Conservation (phyloP, 2,888 invertebrate species). For the Macrophya alboannulata region DNA sequence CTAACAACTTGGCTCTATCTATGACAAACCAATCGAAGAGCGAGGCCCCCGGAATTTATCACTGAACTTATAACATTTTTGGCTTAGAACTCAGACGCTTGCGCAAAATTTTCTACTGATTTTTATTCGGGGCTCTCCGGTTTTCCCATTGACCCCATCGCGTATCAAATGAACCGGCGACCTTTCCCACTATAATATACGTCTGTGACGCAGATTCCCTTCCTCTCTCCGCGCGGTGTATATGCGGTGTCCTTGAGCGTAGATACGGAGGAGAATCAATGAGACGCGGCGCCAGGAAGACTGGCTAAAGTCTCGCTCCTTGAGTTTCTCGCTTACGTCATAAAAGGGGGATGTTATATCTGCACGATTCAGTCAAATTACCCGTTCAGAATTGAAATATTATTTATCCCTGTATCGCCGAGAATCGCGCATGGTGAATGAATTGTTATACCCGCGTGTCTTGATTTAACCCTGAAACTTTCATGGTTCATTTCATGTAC, state of each 20-base stretch:
- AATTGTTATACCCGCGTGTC: neutral
- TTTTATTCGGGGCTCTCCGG: neutral
- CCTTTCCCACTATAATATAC: constrained; percentile 6
- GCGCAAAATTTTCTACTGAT: constrained; percentile 11
- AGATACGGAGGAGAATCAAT: constrained; percentile 64
- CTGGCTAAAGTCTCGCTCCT: constrained; percentile 58
- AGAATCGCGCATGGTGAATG: neutral
- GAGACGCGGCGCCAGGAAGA: constrained; percentile 65
- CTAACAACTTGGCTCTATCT: neutral
- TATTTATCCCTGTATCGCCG: constrained; percentile 7
- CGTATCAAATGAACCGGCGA: constrained; percentile 34
- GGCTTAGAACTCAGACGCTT: neutral
- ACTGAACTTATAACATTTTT: constrained; percentile 11
- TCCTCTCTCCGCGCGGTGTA: neutral
- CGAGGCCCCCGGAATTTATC: neutral
- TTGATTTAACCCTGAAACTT: neutral
- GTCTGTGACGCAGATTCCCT: constrained; percentile 46
- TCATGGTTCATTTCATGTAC: neutral
- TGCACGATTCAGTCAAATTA: constrained; percentile 30
- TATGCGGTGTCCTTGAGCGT: constrained; percentile 39
- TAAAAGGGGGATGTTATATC: constrained; percentile 19
- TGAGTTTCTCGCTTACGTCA: constrained; percentile 40
- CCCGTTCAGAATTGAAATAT: constrained; percentile 16
- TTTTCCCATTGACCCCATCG: constrained; percentile 30
- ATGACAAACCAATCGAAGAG: neutral